Evolutionary conservation across 2,113 vertebrate genomes (phyloP).

Genomic region (Alectura lathami): DNA sequence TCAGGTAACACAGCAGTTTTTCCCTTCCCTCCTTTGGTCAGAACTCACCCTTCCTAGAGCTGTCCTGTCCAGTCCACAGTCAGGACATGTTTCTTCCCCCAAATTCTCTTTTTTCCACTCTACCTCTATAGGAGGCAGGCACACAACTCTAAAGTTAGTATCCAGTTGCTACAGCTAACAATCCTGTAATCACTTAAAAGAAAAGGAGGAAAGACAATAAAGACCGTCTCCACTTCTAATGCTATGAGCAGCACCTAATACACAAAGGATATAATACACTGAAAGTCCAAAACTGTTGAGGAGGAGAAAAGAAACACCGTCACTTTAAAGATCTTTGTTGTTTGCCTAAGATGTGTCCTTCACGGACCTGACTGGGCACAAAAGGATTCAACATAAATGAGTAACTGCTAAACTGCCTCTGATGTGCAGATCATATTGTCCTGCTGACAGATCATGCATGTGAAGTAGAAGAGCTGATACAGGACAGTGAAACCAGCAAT

Average conservation of each 20-base stretch:
- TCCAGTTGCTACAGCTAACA: background rate
- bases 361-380: slow-evolving; percentile 27
- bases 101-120: background rate
- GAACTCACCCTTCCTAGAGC: background rate
- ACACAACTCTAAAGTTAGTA: background rate
- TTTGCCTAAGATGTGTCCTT: slow-evolving; percentile 27
- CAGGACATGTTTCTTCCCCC: background rate
- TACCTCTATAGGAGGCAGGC: background rate
- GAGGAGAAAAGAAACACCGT: background rate
- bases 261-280: background rate
- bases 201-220: background rate
- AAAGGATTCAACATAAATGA: slow-evolving; percentile 42
- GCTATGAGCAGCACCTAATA: slow-evolving; percentile 19
- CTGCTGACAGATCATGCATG: slow-evolving; percentile 24
- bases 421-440: slow-evolving; percentile 45
- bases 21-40: background rate
- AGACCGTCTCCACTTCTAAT: slow-evolving; percentile 44
- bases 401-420: slow-evolving; percentile 15
- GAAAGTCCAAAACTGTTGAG: background rate
- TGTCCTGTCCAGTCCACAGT: background rate
- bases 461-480: slow-evolving; percentile 35
- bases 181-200: background rate
- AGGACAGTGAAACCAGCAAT: slow-evolving; percentile 8
- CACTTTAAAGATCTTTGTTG: background rate
- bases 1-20: background rate